A percentile compares a stretch with the other conserved stretches of the same genome.
phyloP scores from a whole-genome alignment of 2,888 invertebrate species.

The Drosophila limbata region DNA sequence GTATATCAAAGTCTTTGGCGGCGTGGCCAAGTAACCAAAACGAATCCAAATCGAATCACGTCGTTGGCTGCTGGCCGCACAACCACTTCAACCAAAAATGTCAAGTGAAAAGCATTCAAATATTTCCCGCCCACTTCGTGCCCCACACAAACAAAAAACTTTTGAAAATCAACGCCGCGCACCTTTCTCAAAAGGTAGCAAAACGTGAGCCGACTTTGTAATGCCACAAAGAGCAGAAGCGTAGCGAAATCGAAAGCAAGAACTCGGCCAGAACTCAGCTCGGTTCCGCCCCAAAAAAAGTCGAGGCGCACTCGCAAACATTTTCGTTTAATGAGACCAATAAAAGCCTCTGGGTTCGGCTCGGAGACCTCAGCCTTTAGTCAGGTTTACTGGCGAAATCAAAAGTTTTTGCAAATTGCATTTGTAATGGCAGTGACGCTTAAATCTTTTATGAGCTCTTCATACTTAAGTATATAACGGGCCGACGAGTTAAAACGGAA shows the following conservation, averaged over 20 bases:
- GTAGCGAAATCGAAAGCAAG: slow-evolving; percentile 71
- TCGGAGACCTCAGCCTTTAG: slow-evolving; percentile 1
- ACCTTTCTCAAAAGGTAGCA: slow-evolving; percentile 59
- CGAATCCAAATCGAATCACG: slow-evolving; percentile 76
- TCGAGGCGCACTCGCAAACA: slow-evolving; percentile 54
- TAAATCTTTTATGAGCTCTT: slow-evolving; percentile 76
- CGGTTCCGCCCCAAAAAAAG: slow-evolving; percentile 4
- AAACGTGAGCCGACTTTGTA: slow-evolving; percentile 66
- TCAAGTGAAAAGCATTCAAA: slow-evolving; percentile 77
- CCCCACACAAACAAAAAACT: slow-evolving; percentile 41
- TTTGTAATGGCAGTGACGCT: slow-evolving; percentile 75
- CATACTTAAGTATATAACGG: slow-evolving; percentile 55
- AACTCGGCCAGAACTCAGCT: slow-evolving; percentile 15
- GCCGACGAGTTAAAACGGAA: background rate
- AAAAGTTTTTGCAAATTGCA: slow-evolving; percentile 78
- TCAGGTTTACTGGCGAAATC: slow-evolving; percentile 58
- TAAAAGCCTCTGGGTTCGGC: slow-evolving; percentile 61
- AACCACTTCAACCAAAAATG: slow-evolving; percentile 71
- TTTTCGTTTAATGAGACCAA: slow-evolving; percentile 78
- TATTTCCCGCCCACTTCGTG: slow-evolving; percentile 19
- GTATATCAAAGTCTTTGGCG: slow-evolving; percentile 56
- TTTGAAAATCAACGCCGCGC: slow-evolving; percentile 76
- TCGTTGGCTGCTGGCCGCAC: slow-evolving; percentile 48
- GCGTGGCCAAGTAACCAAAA: slow-evolving; percentile 54
- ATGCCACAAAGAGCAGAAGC: slow-evolving; percentile 24